phyloP scores from a whole-genome alignment of 2,888 invertebrate species.

The Autographa gamma region DNA sequence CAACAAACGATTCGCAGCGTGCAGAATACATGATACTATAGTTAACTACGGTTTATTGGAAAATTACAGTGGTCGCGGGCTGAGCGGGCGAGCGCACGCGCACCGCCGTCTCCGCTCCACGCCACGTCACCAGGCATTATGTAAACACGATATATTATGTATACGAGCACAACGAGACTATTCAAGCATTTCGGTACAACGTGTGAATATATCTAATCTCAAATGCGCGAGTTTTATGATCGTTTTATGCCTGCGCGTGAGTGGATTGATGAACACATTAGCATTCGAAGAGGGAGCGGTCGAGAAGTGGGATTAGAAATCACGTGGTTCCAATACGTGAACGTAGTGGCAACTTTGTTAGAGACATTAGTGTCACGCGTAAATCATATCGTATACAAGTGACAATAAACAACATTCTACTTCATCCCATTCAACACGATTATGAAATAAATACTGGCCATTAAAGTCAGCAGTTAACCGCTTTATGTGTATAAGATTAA shows the following conservation, averaged over 20 bases:
- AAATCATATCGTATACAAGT: constrained; percentile 42
- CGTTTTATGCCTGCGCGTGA: constrained; percentile 50
- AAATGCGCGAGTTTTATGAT: constrained; percentile 54
- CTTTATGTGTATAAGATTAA: constrained; percentile 38
- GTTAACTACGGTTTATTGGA: constrained; percentile 63
- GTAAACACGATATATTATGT: constrained; percentile 53
- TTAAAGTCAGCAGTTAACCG: constrained; percentile 31
- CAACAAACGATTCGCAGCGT: constrained; percentile 52
- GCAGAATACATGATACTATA: constrained; percentile 45
- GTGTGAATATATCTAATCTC: constrained; percentile 56
- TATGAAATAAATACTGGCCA: constrained; percentile 38
- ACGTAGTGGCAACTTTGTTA: constrained; percentile 12
- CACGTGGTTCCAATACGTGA: constrained; percentile 10
- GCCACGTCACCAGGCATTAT: constrained; percentile 59
- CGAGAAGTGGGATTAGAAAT: constrained; percentile 35
- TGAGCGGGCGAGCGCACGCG: constrained; percentile 44
- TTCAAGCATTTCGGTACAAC: constrained; percentile 42
- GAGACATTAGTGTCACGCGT: constrained; percentile 16
- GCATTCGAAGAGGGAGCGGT: constrained; percentile 46
- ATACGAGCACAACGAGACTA: constrained; percentile 34
- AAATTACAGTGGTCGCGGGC: constrained; percentile 64
- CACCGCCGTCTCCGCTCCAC: constrained; percentile 50
- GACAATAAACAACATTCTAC: constrained; percentile 40
- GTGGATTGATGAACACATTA: constrained; percentile 54
- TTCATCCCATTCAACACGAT: constrained; percentile 44